Evolutionary conservation across 2,113 vertebrate species (phyloP), one percentile per base, ranked within the genome.

Genomic region (Eulacestoma nigropectus): DNA sequence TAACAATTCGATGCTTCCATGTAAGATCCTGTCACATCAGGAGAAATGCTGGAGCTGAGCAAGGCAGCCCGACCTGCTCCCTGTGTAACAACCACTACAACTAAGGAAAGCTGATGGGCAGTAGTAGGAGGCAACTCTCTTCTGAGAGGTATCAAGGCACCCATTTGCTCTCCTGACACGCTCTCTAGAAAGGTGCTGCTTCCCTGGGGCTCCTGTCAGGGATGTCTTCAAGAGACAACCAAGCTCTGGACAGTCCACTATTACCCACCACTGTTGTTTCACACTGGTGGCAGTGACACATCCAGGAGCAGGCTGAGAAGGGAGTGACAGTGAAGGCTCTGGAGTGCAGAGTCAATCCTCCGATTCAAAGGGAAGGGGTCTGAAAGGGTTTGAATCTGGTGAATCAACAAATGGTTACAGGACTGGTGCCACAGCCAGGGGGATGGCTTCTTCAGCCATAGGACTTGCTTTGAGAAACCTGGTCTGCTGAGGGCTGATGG

Each of bases 241-340:
- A 44, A 52, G 26, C 16, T 23, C 46, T 12, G 7, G 5, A 25
- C 30, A 69, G 53, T 12, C 19, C 46, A 63, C 47, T 17, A 5
- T 37, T 44, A 53, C 22, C 22, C 0, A 0, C 27, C 32, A 13
- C 27, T 33, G 30, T 3, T n/a, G 39, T 33, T 55, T 46, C 27
- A 55, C 33, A 18, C 1, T 1, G 9, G 17, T 26, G 16, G 20
- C 46, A 60, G 35, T 35, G 56, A 63, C 47, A 84, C 33, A 73
- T 9, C 27, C 33, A 17, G 0, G 2, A 63, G 33, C 49, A 33
- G 33, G 27, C 11, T 55, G 33, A 84, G 27, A 55, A 64, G 7
- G 16, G 22, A 68, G 14, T 1, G 20, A 25, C n/a, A 41, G 13
- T 16, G 27, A 52, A 27, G 9, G 33, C 46, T 60, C 53, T 44